Conservation (phyloP, 2,113 vertebrate species). For the Clarias batrachus region DNA sequence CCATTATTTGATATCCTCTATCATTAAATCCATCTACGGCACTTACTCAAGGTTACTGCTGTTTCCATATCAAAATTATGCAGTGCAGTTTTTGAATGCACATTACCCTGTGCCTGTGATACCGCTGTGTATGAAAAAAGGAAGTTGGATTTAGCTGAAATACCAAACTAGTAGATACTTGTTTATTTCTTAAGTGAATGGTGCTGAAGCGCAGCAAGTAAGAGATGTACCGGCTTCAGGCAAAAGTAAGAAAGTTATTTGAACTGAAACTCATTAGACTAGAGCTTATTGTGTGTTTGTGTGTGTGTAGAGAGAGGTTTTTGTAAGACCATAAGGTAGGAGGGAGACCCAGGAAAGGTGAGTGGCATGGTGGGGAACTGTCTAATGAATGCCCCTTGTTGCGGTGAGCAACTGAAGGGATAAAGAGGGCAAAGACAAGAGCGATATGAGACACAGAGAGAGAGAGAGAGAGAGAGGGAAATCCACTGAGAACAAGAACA, state of each 20-base stretch:
- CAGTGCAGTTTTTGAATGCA: background rate
- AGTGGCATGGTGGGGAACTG: too few species aligned
- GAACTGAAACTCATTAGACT: slow-evolving; percentile 28
- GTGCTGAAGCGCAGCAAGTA: background rate
- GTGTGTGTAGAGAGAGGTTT: background rate
- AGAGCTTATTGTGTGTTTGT: background rate
- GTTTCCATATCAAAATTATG: background rate
- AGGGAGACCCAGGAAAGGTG: too few species aligned
- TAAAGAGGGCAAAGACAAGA: too few species aligned
- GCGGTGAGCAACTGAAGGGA: too few species aligned
- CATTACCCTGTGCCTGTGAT: background rate
- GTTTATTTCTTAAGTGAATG: slow-evolving; percentile 15
- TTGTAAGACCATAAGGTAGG: too few species aligned
- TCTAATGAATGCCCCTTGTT: too few species aligned
- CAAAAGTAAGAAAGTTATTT: background rate
- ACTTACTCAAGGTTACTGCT: background rate
- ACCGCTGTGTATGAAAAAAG: background rate
- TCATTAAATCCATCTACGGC: background rate
- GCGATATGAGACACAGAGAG: background rate
- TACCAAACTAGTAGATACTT: background rate
- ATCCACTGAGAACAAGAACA: too few species aligned
- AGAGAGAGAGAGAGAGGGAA: background rate
- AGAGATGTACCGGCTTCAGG: slow-evolving; percentile 27
- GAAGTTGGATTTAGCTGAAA: background rate
- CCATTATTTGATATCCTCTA: background rate